Percentiles rank a stretch among this genome's conserved stretches.
phyloP scores from a whole-genome alignment of 2,888 invertebrate species.

The Synergus itoensis region DNA sequence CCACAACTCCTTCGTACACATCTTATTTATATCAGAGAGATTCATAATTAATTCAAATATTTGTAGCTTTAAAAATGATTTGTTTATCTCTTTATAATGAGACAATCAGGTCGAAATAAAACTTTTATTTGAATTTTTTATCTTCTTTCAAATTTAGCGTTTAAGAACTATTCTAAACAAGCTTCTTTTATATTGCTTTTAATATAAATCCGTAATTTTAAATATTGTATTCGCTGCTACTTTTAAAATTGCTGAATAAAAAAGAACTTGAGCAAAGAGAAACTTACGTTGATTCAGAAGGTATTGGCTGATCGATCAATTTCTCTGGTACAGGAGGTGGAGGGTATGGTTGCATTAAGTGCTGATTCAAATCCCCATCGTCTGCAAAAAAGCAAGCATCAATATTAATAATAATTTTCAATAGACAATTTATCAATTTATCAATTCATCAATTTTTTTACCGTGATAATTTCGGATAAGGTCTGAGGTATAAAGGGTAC shows the following conservation, averaged over 20 bases:
- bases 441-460: too few species aligned
- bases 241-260: neutral
- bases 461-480: too few species aligned
- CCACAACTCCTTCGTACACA: neutral
- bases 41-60: neutral
- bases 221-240: neutral
- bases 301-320: slow-evolving; percentile 85
- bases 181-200: neutral
- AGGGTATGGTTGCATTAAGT: slow-evolving; percentile 83
- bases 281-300: slow-evolving; percentile 90
- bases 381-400: slow-evolving; percentile 49
- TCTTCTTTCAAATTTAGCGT: too few species aligned
- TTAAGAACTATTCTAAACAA: neutral
- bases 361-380: slow-evolving; percentile 69
- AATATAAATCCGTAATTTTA: neutral
- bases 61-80: neutral
- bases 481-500: neutral
- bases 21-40: neutral
- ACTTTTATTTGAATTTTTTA: too few species aligned
- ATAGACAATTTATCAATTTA: neutral
- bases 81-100: neutral
- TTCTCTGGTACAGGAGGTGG: slow-evolving; percentile 84
- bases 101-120: too few species aligned
- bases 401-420: slow-evolving; percentile 42
- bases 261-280: neutral